Base-by-base conservation (phyloP, 2,113 vertebrate genomes). In the Pipra filicauda region DNA sequence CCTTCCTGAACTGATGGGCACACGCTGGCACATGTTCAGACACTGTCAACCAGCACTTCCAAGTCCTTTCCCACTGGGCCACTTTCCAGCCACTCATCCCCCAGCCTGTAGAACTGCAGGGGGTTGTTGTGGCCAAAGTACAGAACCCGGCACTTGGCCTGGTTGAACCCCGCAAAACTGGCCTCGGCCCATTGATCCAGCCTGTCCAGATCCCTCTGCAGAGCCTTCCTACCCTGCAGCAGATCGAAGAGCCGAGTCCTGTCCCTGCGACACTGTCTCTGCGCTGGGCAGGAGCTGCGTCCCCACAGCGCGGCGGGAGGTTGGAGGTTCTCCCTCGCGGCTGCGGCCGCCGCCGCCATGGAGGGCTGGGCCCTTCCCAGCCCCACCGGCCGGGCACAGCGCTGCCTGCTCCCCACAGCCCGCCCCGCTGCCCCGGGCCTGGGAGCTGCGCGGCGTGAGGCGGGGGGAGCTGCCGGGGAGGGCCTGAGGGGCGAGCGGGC, bases 281-380 rank as follows among this genome's bases (percentile, higher is more conserved):
- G 8, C 2, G 0, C 23, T 22, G 33, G 8, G 37, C 7, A 3
- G 22, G 18, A 10, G 23, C 27, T 9, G 70, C 37, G 18, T 26
- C 24, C 31, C 31, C 67, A 0, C 55, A 20, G 33, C 1, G 0
- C 4, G 6, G 20, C 4, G 17, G 57, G 30, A 30, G 6, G 27
- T 5, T 6, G 14, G 4, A 7, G 7, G 3, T 2, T 15, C 33
- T 27, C 35, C 20, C 0, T 3, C 43, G 6, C 5, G 0, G 41
- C 39, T 2, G 3, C 0, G 0, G 1, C 62, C 26, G 5, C 30
- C 6, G 1, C 43, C 0, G 0, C 30, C 6, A 15, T 30, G 0
- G 1, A 44, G 9, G 19, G 12, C 43, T 2, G 0, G 54, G 19
- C n/a, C 16, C 9, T 51, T 21, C 28, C 7, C 44, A 24, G 26